Evolutionary conservation across 2,797 vertebrate species (phyloP), one percentile per base, ranked within the genome.

Genomic region (Argentina silus): DNA sequence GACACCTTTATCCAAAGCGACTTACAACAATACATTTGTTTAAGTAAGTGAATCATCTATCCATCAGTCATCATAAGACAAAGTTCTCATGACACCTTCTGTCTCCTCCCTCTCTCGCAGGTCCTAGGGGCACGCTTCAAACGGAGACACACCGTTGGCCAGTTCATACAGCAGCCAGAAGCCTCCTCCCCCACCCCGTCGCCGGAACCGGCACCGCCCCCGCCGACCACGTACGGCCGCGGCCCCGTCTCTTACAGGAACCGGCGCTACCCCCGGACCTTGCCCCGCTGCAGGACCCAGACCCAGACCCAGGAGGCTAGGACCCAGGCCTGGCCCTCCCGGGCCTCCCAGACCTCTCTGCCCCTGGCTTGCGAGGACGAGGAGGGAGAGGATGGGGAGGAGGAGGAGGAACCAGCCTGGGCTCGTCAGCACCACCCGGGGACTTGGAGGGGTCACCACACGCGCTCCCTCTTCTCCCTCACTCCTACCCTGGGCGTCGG

Each of bases 401-500:
- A 62, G 19, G 62, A 73, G 27, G 53, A 68, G 17, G 80, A 74
- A 53, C 88, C 87, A 87, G 51, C 64, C 0, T 77, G 85, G 87
- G 45, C 62, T 0, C 78, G 85, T 21, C 81, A 21, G 23, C 74
- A 75, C 23, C 71, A 77, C 3, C 70, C 73, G 1, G 87, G 77
- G 74, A 86, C 62, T n/a, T 82, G 81, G 2, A 91, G 93, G 90
- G 93, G 93, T 80, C 91, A 91, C 51, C 92, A 90, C 43, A 95
- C 95, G 19, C 91, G 88, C 60, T 98, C 97, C 47, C 87, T 96
- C n/a, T 95, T 95, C 81, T 97, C 95, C 56, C 88, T 98, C 56
- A 4, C 27, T 36, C 95, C 95, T 17, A 94, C 93, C 0, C 15
- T 84, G 47, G 87, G 85, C 69, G 79, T 81, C 65, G 81, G 77